Base-by-base conservation (phyloP, 2,113 vertebrate species). In the Gila orcuttii region DNA sequence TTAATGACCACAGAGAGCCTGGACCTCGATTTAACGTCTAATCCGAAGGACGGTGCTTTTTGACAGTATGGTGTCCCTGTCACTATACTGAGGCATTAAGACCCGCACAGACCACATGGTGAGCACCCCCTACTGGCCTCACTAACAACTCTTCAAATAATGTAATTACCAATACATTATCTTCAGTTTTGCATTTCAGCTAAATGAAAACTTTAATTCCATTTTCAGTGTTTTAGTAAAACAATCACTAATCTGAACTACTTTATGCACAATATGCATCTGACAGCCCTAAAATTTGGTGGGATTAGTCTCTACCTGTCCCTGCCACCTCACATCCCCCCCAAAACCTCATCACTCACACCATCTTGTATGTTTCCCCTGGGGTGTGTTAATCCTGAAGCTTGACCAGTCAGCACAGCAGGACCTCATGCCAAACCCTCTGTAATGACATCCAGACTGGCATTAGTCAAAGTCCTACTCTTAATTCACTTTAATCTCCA, bases 401-500 rank as follows among this genome's bases (percentile, higher is more conserved):
- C 50, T 80, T 86, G 85, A 69, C 85, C 28, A 45, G 66, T 73
- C 59, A 79, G 84, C 74, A 78, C 80, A 82, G 80, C 74, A 23
- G 47, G 74, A 68, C 19, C 50, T 60, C 84, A 55, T 64, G 66
- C 80, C 64, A 85, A 78, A 84, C 66, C 39, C 19, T 25, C 36
- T 33, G 55, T 47, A 42, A 33, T 60, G 45, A 55, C 73, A 66
- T 64, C 71, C 83, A 85, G 84, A 64, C 60, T 55, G 47, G 75
- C 75, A 85, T 79, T 69, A 45, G 47, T 81, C 85, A 69, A 82
- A 82, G 45, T 64, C 80, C 64, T 71, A 39, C 64, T 82, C 31
- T n/a, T 82, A 71, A 82, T 82, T 82, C 80, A 82, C 28, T 71
- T 68, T 82, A 82, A 82, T 82, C 64, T 82, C 47, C 47, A 82